Percentiles rank a stretch among this genome's conserved stretches.
phyloP scores from a whole-genome alignment of 2,113 vertebrate genomes.

The Dicentrarchus labrax region DNA sequence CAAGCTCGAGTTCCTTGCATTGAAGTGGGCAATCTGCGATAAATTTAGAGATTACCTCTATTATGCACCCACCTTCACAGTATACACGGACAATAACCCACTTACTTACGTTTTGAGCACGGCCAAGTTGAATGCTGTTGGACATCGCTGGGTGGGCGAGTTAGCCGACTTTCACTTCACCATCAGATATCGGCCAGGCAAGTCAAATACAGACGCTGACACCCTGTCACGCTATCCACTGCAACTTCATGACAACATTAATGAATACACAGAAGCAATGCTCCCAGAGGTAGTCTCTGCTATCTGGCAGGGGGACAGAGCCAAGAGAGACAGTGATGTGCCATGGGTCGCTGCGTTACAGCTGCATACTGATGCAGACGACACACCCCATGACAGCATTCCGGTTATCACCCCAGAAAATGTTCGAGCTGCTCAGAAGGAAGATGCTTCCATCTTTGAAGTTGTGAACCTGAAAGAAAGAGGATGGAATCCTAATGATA shows the following conservation, averaged over 20 bases:
- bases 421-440: neutral
- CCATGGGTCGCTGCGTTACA: neutral
- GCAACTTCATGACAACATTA: neutral
- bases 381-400: neutral
- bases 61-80: neutral
- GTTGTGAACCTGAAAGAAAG: constrained; percentile 17
- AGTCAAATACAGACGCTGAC: neutral
- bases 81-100: neutral
- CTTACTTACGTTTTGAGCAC: neutral
- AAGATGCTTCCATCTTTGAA: constrained; percentile 21
- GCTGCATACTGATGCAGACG: neutral
- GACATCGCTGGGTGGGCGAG: constrained; percentile 7
- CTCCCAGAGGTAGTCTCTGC: neutral
- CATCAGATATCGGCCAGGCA: neutral
- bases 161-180: constrained; percentile 8
- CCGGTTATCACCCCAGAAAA: constrained; percentile 9
- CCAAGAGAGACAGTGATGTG: neutral
- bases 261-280: constrained; percentile 5
- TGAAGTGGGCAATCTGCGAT: constrained; percentile 11
- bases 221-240: constrained; percentile 3
- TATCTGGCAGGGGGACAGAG: constrained; percentile 30
- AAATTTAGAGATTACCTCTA: constrained; percentile 18
- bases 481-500: constrained; percentile 7
- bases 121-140: neutral
- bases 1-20: neutral